Evolutionary conservation across 2,113 vertebrate genomes (phyloP).

Genomic region (Clarias macrocephalus): DNA sequence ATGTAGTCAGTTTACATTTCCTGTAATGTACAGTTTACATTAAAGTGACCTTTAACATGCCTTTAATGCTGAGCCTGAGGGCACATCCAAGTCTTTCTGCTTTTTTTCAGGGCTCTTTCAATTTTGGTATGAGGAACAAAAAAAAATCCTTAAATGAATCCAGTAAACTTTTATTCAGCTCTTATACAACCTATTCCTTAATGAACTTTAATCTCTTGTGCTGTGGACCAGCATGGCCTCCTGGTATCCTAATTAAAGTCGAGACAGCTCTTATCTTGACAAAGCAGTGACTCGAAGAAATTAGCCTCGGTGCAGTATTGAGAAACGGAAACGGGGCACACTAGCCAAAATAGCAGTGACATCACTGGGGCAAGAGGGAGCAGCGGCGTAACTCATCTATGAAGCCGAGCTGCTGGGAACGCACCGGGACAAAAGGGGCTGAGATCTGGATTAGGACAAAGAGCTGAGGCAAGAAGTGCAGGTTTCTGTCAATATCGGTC

Average conservation of each 20-base stretch:
- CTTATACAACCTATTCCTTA: background rate
- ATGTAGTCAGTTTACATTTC: background rate
- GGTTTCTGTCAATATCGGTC: background rate
- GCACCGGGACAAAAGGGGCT: slow-evolving; percentile 8
- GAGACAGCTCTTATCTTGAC: slow-evolving; percentile 31
- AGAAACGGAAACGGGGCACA: slow-evolving; percentile 67
- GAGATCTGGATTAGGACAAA: background rate
- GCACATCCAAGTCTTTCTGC: background rate
- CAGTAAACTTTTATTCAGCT: background rate
- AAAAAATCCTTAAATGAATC: background rate
- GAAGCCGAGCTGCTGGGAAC: slow-evolving; percentile 23
- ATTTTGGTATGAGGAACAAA: background rate
- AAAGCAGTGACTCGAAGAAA: slow-evolving; percentile 28
- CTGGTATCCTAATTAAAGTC: slow-evolving; percentile 29
- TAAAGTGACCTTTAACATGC: background rate
- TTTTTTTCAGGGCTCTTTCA: background rate
- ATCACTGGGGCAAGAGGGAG: slow-evolving; percentile 67
- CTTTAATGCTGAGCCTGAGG: background rate
- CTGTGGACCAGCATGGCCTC: background rate
- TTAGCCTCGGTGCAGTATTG: slow-evolving; percentile 52
- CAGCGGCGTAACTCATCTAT: slow-evolving; percentile 30
- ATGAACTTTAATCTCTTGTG: background rate
- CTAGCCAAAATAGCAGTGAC: slow-evolving; percentile 73
- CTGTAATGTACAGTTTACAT: background rate
- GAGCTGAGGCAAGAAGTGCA: background rate